Conservation (phyloP, 1,140 invertebrate species). For the Hylyphantes graminicola region DNA sequence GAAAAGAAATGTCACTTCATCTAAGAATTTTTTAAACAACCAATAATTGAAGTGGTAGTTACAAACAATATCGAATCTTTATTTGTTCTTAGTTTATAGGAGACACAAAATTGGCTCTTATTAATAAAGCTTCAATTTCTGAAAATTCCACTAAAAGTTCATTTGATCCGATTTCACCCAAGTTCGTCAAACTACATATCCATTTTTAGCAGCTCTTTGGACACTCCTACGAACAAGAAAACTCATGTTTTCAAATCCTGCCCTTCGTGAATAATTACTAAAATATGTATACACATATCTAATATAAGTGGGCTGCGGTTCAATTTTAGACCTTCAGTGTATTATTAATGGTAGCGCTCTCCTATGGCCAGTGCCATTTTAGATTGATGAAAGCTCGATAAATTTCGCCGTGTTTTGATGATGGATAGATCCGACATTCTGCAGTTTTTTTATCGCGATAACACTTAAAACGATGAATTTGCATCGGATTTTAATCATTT, state of each 20-base stretch:
- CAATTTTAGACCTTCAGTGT: conserved; percentile 40
- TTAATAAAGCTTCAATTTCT: no score
- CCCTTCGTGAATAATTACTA: conserved; percentile 42
- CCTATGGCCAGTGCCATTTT: conserved; percentile 14
- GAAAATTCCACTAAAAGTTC: no score
- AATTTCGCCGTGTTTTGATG: conserved; percentile 37
- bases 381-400: conserved; percentile 50
- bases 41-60: no score
- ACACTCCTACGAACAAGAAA: neutral
- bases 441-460: conserved; percentile 21
- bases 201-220: no score
- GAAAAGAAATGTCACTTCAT: no score
- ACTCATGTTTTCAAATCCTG: conserved; percentile 15
- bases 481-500: neutral
- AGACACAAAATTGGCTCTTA: no score
- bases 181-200: no score
- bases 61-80: no score
- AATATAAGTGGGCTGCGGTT: conserved; percentile 36
- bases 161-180: no score
- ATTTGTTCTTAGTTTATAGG: no score
- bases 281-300: conserved; percentile 19
- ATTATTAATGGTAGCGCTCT: conserved; percentile 48
- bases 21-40: no score
- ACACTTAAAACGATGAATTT: conserved; percentile 50
- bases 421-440: conserved; percentile 18